A percentile compares a stretch with the other conserved stretches of the same genome.
Evolutionary conservation across 1,140 invertebrate genomes (phyloP).

Genomic region (Lucilia sericata): DNA sequence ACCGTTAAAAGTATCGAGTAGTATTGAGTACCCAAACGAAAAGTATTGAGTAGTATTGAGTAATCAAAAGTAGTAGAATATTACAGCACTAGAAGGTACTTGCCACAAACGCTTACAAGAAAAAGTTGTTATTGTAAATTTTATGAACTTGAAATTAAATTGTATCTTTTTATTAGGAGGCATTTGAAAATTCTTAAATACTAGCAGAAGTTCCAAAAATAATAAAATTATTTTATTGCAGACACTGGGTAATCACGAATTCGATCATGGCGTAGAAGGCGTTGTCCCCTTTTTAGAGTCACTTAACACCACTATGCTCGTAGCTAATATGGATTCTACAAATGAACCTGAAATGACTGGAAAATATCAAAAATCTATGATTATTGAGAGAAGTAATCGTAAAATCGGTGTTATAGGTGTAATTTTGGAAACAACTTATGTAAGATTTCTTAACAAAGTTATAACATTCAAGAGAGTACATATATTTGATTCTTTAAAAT

Average conservation of each 20-base stretch:
- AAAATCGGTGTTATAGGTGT: conserved; percentile 88
- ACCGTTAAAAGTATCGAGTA: too few species aligned
- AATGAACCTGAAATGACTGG: conserved; percentile 77
- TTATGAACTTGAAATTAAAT: not conserved
- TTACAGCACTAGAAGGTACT: too few species aligned
- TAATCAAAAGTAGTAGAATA: too few species aligned
- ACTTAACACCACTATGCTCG: conserved; percentile 76
- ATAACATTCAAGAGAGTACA: too few species aligned
- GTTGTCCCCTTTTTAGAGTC: conserved; percentile 79
- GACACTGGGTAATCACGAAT: conserved; percentile 92
- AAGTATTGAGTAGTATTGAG: too few species aligned
- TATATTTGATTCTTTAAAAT: not conserved
- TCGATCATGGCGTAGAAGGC: conserved; percentile 82
- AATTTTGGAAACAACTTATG: conserved; percentile 76
- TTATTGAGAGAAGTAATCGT: conserved; percentile 72
- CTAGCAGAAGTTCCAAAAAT: too few species aligned
- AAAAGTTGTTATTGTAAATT: too few species aligned
- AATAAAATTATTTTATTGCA: conserved; percentile 56
- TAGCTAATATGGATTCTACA: conserved; percentile 81
- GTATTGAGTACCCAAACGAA: too few species aligned
- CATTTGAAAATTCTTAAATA: too few species aligned
- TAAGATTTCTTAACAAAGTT: conserved; percentile 66
- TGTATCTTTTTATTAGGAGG: not conserved
- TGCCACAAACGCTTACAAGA: too few species aligned
- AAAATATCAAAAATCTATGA: conserved; percentile 73